Conservation (phyloP, 2,888 invertebrate species). For the Amphipyra berbera region DNA sequence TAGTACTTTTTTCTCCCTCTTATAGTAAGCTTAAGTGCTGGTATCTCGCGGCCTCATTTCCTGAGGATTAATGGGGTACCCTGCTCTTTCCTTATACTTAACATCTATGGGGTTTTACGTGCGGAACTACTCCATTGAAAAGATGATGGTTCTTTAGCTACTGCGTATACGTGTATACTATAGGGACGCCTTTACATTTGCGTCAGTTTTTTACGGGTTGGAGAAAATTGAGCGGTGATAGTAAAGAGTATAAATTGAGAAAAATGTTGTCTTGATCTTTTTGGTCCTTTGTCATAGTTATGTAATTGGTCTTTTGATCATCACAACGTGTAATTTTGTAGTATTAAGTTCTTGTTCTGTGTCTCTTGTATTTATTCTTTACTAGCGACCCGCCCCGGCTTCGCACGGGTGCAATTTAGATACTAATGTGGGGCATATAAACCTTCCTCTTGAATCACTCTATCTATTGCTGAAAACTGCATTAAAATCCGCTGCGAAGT, state of each 20-base stretch:
- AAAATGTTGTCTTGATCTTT: background rate
- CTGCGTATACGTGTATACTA: slow-evolving; percentile 5
- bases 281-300: background rate
- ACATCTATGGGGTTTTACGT: slow-evolving; percentile 38
- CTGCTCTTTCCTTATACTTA: slow-evolving; percentile 47
- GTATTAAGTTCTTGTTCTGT: no score
- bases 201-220: slow-evolving; percentile 11
- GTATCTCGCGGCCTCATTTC: slow-evolving; percentile 19
- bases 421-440: no score
- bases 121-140: slow-evolving; percentile 42
- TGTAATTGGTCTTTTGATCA: no score
- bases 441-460: no score
- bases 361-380: no score
- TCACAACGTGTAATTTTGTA: no score
- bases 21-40: slow-evolving; percentile 9
- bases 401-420: no score
- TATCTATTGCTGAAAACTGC: no score
- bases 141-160: slow-evolving; percentile 30
- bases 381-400: no score
- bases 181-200: slow-evolving; percentile 4
- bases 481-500: no score
- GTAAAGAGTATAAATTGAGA: background rate
- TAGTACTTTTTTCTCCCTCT: slow-evolving; percentile 15
- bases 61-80: slow-evolving; percentile 32
- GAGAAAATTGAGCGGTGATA: background rate